Evolutionary conservation across 2,797 vertebrate species (phyloP).

Genomic region (Spinibarbus caldwelli): DNA sequence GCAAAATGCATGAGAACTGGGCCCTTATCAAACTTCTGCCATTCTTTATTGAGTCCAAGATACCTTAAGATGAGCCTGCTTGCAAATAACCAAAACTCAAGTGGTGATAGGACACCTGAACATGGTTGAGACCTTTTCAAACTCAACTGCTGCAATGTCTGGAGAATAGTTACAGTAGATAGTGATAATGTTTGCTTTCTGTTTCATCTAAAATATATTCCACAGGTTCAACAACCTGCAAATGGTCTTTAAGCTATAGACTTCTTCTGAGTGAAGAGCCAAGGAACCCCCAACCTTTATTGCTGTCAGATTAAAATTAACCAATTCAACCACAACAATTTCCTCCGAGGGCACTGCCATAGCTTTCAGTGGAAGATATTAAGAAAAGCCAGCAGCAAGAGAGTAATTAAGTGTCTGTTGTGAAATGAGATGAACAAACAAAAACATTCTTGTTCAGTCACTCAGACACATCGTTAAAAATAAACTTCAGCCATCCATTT

Average conservation of each 20-base stretch:
- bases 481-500: conserved; percentile 7
- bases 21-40: conserved; percentile 51
- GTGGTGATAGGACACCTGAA: conserved; percentile 16
- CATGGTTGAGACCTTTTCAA: conserved; percentile 23
- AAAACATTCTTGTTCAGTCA: neutral
- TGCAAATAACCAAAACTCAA: neutral
- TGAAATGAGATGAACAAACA: neutral
- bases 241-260: conserved; percentile 59
- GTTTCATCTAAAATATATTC: conserved; percentile 60
- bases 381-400: neutral
- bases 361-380: neutral
- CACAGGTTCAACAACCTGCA: conserved; percentile 55
- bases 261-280: conserved; percentile 59
- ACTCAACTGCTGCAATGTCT: conserved; percentile 50
- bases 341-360: neutral
- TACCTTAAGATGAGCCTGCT: conserved; percentile 30
- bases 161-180: conserved; percentile 52
- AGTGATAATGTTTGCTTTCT: conserved; percentile 56
- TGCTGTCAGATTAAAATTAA: conserved; percentile 40
- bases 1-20: conserved; percentile 55
- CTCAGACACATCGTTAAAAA: neutral
- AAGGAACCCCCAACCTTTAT: conserved; percentile 59
- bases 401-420: neutral
- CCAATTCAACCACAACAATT: neutral
- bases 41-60: conserved; percentile 51